Evolutionary conservation across 2,888 invertebrate genomes (phyloP).

Genomic region (Tetramorium bicarinatum): DNA sequence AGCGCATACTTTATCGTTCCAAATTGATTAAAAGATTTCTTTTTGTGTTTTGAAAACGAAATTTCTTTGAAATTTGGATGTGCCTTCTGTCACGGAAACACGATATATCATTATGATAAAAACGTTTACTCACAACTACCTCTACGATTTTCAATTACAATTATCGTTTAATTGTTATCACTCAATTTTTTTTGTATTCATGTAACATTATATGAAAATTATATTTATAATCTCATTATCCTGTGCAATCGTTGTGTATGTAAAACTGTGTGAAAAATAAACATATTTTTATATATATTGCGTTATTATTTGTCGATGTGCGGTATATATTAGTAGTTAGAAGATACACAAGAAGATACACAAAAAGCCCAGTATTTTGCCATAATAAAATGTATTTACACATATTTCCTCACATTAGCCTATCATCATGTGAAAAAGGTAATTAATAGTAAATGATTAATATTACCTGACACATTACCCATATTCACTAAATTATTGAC

Average conservation of each 20-base stretch:
- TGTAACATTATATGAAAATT: conserved; percentile 40
- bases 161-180: conserved; percentile 60
- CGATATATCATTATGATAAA: conserved; percentile 54
- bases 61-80: conserved; percentile 40
- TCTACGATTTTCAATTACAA: conserved; percentile 62
- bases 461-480: conserved; percentile 48
- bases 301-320: background rate
- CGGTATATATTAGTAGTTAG: conserved; percentile 2
- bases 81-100: conserved; percentile 63
- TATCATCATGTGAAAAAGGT: conserved; percentile 55
- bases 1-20: conserved; percentile 29
- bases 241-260: conserved; percentile 62
- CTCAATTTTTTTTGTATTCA: conserved; percentile 23
- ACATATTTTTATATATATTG: conserved; percentile 72
- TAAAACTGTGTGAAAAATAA: conserved; percentile 75
- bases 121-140: conserved; percentile 50
- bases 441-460: conserved; percentile 55
- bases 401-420: conserved; percentile 53
- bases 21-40: conserved; percentile 29
- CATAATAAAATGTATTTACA: conserved; percentile 59
- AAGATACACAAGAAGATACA: conserved; percentile 15
- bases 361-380: conserved; percentile 35
- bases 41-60: conserved; percentile 30
- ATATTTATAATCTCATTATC: conserved; percentile 62
- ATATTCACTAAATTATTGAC: conserved; percentile 69